Evolutionary conservation across 2,113 vertebrate genomes (phyloP).

Genomic region (Callionymus lyra): DNA sequence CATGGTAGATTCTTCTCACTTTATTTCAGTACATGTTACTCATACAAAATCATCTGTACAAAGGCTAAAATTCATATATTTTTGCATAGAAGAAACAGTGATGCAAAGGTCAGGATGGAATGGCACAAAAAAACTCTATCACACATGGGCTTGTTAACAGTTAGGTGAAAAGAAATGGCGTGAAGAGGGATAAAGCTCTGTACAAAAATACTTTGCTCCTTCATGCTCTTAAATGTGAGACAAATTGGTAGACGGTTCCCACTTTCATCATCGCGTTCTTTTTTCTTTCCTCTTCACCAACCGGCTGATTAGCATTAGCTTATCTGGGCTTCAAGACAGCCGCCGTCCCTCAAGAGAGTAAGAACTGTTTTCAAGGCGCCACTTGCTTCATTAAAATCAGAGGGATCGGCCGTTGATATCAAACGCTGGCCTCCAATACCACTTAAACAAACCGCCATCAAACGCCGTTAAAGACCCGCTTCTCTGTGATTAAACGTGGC

Average conservation of each 20-base stretch:
- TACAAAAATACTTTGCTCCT: slow-evolving; percentile 48
- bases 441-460: slow-evolving; percentile 8
- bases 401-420: slow-evolving; percentile 12
- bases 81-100: slow-evolving; percentile 74
- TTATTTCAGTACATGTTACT: slow-evolving; percentile 73
- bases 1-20: slow-evolving; percentile 51
- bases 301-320: slow-evolving; percentile 17
- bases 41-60: slow-evolving; percentile 75
- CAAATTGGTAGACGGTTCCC: slow-evolving; percentile 21
- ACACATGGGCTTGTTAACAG: slow-evolving; percentile 32
- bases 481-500: slow-evolving; percentile 21
- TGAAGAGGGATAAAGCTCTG: slow-evolving; percentile 22
- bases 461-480: slow-evolving; percentile 19
- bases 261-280: slow-evolving; percentile 43
- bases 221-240: slow-evolving; percentile 31
- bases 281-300: slow-evolving; percentile 3
- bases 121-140: slow-evolving; percentile 62
- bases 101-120: slow-evolving; percentile 61
- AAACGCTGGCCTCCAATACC: slow-evolving; percentile 1
- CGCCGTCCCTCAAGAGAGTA: slow-evolving; percentile 11
- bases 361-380: slow-evolving; percentile 17
- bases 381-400: slow-evolving; percentile 4
- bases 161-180: slow-evolving; percentile 19
- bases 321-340: slow-evolving; percentile 17
- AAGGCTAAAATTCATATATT: slow-evolving; percentile 66